Evolutionary conservation across 2,888 invertebrate species (phyloP).

Genomic region (Ecdyonurus torrentis): DNA sequence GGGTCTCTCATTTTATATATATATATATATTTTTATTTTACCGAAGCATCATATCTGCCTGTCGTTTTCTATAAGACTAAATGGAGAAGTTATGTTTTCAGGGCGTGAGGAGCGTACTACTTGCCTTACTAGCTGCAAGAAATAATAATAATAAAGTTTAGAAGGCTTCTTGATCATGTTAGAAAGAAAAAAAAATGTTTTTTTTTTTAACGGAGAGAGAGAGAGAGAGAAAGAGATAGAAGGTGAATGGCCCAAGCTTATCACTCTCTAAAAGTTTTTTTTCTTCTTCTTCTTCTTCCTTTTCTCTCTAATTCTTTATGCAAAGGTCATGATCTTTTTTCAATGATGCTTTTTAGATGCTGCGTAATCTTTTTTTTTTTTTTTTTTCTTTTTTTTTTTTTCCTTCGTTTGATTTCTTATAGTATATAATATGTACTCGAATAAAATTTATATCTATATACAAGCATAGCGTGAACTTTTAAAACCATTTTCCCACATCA

Average conservation of each 20-base stretch:
- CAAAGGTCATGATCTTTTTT: conserved; percentile 1
- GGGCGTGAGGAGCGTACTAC: background rate
- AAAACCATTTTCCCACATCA: no score
- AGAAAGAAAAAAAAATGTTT: background rate
- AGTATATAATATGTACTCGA: no score
- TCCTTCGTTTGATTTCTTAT: no score
- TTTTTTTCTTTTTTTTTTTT: background rate
- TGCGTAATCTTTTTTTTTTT: background rate
- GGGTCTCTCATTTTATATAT: no score
- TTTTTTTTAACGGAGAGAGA: no score
- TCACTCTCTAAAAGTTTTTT: background rate
- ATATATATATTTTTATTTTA: background rate
- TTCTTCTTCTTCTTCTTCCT: no score
- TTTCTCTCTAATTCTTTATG: no score
- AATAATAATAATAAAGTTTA: background rate
- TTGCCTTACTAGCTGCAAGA: background rate
- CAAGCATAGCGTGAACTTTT: no score
- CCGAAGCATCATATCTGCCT: background rate
- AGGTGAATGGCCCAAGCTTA: background rate
- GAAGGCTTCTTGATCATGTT: background rate
- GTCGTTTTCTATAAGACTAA: background rate
- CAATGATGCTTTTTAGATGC: background rate
- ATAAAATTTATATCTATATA: no score
- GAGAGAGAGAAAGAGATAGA: background rate
- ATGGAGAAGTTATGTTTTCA: background rate